Base-by-base conservation (phyloP, 2,797 vertebrate species). In the Buphagus erythrorhynchus region DNA sequence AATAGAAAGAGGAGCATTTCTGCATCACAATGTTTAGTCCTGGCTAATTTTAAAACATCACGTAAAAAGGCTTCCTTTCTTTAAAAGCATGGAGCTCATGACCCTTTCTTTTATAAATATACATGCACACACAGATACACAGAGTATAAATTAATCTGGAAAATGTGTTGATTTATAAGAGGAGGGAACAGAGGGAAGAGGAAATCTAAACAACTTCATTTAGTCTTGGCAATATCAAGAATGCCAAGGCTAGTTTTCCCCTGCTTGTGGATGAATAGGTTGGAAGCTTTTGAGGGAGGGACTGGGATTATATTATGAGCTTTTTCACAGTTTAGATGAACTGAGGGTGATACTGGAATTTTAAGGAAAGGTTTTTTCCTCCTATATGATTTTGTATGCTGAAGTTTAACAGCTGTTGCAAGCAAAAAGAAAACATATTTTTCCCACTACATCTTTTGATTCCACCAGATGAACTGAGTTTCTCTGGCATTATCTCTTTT, bases 361-460 rank as follows among this genome's bases (percentile, higher is more conserved):
- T 86, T 63, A 77, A 59, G 66, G 63, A 83, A 75, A 29, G 7
- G 2, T 0, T 0, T 38, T 58, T 62, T 16, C 35, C 36, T 54
- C 28, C 46, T 48, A 25, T 58, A 49, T 46, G 48, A 43, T 78
- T 94, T 84, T 91, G 20, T 62, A 57, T 66, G 62, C 58, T 94
- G 73, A 88, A 94, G 66, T 93, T 92, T 86, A 94, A 86, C 89
- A 96, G 91, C 91, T 94, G 85, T 81, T 96, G 59, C n/a, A 58
- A 93, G 43, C 55, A 91, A 88, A 83, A 81, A 73, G 49, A 90
- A 94, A 95, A 88, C 43, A 73, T 90, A 55, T 81, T 95, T 96
- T 93, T 61, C 48, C 46, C 45, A 67, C 69, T 84, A 48, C 62
- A 75, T 78, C 48, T 93, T 93, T 73, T 86, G 48, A 69, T 91